Percentiles rank a stretch among this genome's conserved stretches.
Evolutionary conservation across 2,797 vertebrate species (phyloP).

Genomic region (Crenichthys baileyi): DNA sequence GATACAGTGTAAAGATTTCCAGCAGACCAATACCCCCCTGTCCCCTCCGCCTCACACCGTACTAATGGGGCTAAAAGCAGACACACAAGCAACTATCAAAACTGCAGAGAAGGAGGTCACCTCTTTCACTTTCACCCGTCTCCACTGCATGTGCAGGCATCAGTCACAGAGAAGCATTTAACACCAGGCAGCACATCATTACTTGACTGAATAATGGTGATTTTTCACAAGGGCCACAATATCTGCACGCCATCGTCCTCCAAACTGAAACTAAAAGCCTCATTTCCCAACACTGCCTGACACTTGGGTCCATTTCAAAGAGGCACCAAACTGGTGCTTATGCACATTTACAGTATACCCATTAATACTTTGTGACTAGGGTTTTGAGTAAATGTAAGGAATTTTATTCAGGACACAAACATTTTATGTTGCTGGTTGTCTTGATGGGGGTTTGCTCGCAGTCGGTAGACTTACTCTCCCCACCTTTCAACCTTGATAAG

Average conservation of each 20-base stretch:
- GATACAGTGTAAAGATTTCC: not conserved
- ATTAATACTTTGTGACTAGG: constrained; percentile 81
- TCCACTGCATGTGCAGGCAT: constrained; percentile 58
- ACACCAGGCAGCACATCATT: constrained; percentile 70
- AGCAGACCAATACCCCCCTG: not conserved
- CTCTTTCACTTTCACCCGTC: constrained; percentile 50
- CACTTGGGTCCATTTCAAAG: constrained; percentile 70
- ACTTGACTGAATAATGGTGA: constrained; percentile 76
- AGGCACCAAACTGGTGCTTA: constrained; percentile 58
- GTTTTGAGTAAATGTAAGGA: constrained; percentile 80
- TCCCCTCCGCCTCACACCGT: not conserved
- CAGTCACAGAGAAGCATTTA: constrained; percentile 71
- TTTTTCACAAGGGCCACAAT: constrained; percentile 77
- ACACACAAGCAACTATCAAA: constrained; percentile 11
- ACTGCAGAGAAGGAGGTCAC: constrained; percentile 57
- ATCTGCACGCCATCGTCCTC: constrained; percentile 36
- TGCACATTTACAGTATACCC: constrained; percentile 64
- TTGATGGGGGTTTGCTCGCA: constrained; percentile 67
- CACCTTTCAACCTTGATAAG: constrained; percentile 47
- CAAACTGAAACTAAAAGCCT: constrained; percentile 43
- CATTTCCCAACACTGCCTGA: constrained; percentile 48
- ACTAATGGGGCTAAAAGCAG: constrained; percentile 35
- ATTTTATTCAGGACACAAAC: constrained; percentile 69
- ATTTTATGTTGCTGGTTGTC: constrained; percentile 74
- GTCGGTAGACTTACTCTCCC: constrained; percentile 63